phyloP scores from a whole-genome alignment of 2,113 vertebrate species.

The Centropristis striata region DNA sequence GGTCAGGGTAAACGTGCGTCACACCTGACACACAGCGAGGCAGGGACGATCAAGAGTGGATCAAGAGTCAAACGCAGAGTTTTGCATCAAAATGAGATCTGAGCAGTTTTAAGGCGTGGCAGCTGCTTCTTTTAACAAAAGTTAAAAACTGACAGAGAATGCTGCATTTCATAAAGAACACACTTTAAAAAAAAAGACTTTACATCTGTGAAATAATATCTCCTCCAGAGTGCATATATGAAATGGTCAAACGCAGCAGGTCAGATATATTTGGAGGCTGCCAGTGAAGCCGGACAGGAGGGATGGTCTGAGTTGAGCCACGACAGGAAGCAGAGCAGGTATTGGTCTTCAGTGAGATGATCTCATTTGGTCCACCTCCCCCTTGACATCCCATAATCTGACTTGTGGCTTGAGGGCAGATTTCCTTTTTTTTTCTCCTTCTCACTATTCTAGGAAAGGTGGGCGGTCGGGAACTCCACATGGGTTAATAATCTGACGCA shows the following conservation, averaged over 20 bases:
- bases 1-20: slow-evolving; percentile 78
- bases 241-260: neutral
- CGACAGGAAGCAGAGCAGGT: slow-evolving; percentile 7
- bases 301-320: neutral
- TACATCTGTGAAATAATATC: neutral
- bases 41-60: slow-evolving; percentile 25
- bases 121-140: neutral
- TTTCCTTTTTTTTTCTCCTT: neutral
- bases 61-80: slow-evolving; percentile 47
- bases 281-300: neutral
- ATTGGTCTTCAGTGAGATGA: slow-evolving; percentile 18
- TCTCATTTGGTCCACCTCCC: slow-evolving; percentile 2
- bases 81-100: neutral
- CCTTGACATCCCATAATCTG: slow-evolving; percentile 22
- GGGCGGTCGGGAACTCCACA: neutral
- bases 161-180: no score
- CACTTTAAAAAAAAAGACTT: neutral
- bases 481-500: neutral
- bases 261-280: neutral
- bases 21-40: slow-evolving; percentile 65
- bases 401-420: neutral
- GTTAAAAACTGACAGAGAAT: neutral
- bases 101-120: neutral
- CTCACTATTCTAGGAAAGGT: slow-evolving; percentile 2
- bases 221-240: neutral